Conservation (phyloP, 2,888 invertebrate genomes). For the Polyploca ridens region DNA sequence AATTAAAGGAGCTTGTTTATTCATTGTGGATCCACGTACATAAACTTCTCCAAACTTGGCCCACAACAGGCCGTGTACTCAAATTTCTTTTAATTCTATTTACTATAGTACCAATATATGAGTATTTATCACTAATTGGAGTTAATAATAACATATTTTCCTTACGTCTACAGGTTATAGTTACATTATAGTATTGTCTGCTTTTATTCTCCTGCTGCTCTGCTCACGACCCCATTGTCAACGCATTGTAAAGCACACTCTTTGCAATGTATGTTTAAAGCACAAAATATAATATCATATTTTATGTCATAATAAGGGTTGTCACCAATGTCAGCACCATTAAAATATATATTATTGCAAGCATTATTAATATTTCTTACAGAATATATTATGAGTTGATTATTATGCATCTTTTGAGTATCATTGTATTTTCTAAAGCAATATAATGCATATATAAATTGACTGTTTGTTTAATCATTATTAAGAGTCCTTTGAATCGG, state of each 20-base stretch:
- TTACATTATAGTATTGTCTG: conserved; percentile 62
- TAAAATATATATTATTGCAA: not conserved
- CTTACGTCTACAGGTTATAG: conserved; percentile 28
- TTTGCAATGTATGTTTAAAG: conserved; percentile 27
- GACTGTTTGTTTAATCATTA: not conserved
- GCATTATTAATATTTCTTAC: not conserved
- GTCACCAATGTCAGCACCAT: conserved; percentile 28
- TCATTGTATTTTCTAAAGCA: not conserved
- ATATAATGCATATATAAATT: not conserved
- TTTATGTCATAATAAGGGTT: conserved; percentile 22
- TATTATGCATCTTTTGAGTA: too few relatives aligned
- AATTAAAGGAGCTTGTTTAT: too few relatives aligned
- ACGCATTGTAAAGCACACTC: conserved; percentile 32
- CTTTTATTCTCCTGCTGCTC: conserved; percentile 81
- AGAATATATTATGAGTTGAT: too few relatives aligned
- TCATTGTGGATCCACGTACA: not conserved
- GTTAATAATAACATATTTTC: conserved; percentile 23
- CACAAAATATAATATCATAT: conserved; percentile 23
- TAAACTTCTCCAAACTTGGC: not conserved
- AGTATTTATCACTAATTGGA: conserved; percentile 43
- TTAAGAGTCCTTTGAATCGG: too few relatives aligned
- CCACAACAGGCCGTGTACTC: not conserved
- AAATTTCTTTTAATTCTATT: not conserved
- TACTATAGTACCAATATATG: conserved; percentile 26
- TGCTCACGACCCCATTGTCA: conserved; percentile 51